These are phyloP conservation scores for Chelidonichthys spinosus DNA, from an alignment of 2,797 vertebrate genomes.

Conservation along the genomic window DNA sequence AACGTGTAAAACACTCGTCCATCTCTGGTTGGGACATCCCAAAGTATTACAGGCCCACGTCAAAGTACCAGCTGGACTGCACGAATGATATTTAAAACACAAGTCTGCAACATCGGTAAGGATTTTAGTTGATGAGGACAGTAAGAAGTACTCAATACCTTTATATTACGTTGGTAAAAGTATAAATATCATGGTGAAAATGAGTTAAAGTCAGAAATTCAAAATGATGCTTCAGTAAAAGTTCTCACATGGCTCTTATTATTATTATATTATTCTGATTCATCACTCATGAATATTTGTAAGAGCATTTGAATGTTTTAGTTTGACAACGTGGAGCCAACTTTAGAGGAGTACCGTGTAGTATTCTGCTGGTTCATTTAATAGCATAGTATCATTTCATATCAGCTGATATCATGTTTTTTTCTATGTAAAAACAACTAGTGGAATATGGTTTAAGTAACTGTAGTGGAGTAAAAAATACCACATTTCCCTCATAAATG, in stretches of 20 bases:
- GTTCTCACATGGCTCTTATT: no score
- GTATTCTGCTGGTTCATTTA: no score
- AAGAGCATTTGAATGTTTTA: not conserved
- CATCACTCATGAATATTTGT: not conserved
- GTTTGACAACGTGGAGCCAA: no score
- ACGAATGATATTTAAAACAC: not conserved
- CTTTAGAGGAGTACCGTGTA: no score
- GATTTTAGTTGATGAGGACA: not conserved
- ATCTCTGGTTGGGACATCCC: not conserved
- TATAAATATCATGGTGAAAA: not conserved
- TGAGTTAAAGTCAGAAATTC: not conserved
- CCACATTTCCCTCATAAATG: no score
- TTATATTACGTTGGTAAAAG: not conserved
- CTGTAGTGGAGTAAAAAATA: no score
- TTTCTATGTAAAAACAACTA: no score
- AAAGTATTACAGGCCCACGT: not conserved
- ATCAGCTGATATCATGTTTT: no score
- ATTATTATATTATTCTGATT: not conserved
- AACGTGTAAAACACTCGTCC: constrained; percentile 11
- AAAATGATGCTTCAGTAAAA: not conserved
- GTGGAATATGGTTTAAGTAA: no score
- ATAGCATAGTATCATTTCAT: no score
- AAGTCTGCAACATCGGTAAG: not conserved
- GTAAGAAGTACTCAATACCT: not conserved
- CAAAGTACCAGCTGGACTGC: not conserved